A percentile compares a stretch with the other conserved stretches of the same genome.
phyloP scores from a whole-genome alignment of 2,113 vertebrate genomes.

The Mobula hypostoma region DNA sequence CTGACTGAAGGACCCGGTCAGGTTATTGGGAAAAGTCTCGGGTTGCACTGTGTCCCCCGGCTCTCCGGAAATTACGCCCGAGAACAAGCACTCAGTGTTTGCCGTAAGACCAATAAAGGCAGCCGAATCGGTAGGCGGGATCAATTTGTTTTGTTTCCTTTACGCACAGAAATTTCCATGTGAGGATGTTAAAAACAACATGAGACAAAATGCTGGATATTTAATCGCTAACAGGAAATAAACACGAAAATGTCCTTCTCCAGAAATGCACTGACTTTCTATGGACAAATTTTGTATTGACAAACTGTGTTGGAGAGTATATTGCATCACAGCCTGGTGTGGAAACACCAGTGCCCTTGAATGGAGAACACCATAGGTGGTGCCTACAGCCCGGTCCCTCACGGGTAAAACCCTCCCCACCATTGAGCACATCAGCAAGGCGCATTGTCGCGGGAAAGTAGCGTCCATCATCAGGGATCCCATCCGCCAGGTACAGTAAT shows the following conservation, averaged over 20 bases:
- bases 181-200: not conserved
- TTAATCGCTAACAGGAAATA: not conserved
- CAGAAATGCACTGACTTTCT: too few relatives aligned
- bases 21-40: not conserved
- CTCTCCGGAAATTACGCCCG: slow-evolving; percentile 21
- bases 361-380: too few relatives aligned
- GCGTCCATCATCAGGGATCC: too few relatives aligned
- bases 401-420: too few relatives aligned
- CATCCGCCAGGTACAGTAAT: too few relatives aligned
- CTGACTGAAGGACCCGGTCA: not conserved
- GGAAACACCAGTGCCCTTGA: too few relatives aligned
- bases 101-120: not conserved
- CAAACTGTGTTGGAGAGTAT: too few relatives aligned
- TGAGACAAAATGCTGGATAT: not conserved
- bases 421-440: too few relatives aligned
- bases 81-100: not conserved
- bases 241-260: not conserved
- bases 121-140: not conserved
- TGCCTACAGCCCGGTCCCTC: too few relatives aligned
- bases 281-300: too few relatives aligned
- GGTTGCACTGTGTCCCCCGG: not conserved
- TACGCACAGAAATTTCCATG: not conserved
- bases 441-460: too few relatives aligned
- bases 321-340: too few relatives aligned
- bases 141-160: not conserved